These are phyloP conservation scores for Cephalophus harveyi DNA, from an alignment of 2,113 vertebrate genomes.

Conservation along the genomic window DNA sequence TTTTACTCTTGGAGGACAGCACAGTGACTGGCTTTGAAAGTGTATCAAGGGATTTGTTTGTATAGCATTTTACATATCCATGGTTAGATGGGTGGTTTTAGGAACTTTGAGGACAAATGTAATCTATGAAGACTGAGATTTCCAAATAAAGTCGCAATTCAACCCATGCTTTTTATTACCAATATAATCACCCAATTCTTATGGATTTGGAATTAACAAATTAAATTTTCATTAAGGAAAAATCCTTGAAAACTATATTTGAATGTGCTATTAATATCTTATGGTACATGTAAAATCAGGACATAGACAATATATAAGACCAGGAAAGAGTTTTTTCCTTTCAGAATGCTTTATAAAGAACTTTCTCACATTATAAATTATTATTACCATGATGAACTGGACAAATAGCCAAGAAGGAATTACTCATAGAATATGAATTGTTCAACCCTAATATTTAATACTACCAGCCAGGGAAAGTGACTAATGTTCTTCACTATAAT, in stretches of 20 bases:
- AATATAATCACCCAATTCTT: not conserved
- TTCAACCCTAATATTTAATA: not conserved
- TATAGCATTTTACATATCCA: not conserved
- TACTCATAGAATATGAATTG: not conserved
- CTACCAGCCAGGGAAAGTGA: not conserved
- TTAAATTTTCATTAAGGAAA: constrained; percentile 7
- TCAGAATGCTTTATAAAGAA: not conserved
- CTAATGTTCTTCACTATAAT: not conserved
- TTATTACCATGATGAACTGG: not conserved
- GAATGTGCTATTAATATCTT: not conserved
- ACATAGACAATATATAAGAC: not conserved
- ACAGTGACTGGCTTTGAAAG: not conserved
- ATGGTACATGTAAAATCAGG: not conserved
- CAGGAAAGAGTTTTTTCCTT: not conserved
- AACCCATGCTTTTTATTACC: not conserved
- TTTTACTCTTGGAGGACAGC: not conserved
- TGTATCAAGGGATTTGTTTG: not conserved
- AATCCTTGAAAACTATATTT: not conserved
- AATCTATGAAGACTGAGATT: not conserved
- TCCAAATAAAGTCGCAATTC: not conserved
- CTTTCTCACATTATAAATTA: not conserved
- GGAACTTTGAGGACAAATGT: not conserved
- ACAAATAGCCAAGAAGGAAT: not conserved
- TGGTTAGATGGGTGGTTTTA: not conserved
- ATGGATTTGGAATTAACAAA: not conserved